Evolutionary conservation across 2,797 vertebrate genomes (phyloP), one percentile per base, ranked within the genome.

Genomic region (Aldrovandia affinis): DNA sequence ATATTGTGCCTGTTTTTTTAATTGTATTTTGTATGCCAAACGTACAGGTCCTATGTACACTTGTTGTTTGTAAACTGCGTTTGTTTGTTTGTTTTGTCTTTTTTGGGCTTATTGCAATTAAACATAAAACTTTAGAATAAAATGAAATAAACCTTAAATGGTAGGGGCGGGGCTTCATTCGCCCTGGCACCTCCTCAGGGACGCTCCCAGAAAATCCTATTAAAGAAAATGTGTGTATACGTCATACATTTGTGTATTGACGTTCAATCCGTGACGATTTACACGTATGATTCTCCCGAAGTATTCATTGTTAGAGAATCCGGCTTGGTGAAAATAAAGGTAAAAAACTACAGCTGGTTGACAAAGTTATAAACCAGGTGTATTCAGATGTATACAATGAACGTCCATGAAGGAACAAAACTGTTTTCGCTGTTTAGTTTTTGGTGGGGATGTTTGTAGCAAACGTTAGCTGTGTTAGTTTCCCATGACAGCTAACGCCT

Each of bases 281-380:
- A 61, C 79, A 79, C 84, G 68, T 8, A 54, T 57, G 14, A 79
- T 59, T 44, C 47, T 47, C 44, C 83, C 86, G 82, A 83, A 81
- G 80, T 89, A 89, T 86, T 89, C 89, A 91, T 93, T 93, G 92
- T 94, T 88, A 86, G 82, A 83, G 86, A 68, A 68, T 87, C 86
- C 87, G 86, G 88, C 86, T 81, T 73, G 68, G 85, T 77, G 80
- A 88, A 90, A 92, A 94, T 94, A 91, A 89, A 90, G 52, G 85
- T 25, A 36, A 54, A 83, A n/a, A 44, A 84, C 44, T 42, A 47
- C 68, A 39, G 7, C 18, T 33, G 33, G 77, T 47, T 9, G 25
- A 25, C 70, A 28, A 30, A 44, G 73, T 52, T 47, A 5, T 9
- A 47, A 77, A 77, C 22, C 22, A 44, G 22, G 20, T 77, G 42